Percentiles rank a stretch among this genome's conserved stretches.
phyloP scores from a whole-genome alignment of 2,113 vertebrate species.

The Carassius auratus region DNA sequence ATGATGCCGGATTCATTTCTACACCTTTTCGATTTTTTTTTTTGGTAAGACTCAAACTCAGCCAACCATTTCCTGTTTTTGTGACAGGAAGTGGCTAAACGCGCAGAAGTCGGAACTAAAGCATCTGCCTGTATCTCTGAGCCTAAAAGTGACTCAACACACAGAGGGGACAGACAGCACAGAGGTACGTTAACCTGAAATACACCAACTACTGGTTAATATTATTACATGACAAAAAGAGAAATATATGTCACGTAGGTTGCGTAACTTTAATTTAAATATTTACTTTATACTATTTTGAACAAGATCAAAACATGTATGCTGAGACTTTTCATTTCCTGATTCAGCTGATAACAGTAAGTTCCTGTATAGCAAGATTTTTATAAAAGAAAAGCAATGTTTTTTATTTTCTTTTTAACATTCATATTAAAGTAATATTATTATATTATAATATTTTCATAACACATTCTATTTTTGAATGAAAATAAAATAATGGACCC shows the following conservation, averaged over 20 bases:
- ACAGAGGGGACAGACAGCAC: conserved; percentile 61
- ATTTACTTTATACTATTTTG: neutral
- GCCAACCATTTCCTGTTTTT: conserved; percentile 89
- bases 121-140: conserved; percentile 58
- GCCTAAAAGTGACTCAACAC: conserved; percentile 43
- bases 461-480: neutral
- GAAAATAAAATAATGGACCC: neutral
- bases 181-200: conserved; percentile 71
- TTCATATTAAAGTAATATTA: neutral
- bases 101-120: conserved; percentile 69
- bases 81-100: conserved; percentile 83
- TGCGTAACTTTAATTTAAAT: neutral
- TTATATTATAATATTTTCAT: too few relatives aligned
- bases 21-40: conserved; percentile 65
- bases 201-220: neutral
- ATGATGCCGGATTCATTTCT: conserved; percentile 60
- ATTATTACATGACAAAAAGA: neutral
- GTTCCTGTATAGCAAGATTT: neutral
- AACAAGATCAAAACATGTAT: neutral
- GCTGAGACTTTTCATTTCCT: neutral
- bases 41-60: conserved; percentile 63
- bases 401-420: neutral
- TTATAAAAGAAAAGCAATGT: neutral
- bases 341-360: neutral
- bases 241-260: neutral